Conservation (phyloP, 2,888 invertebrate species). For the Sylvicola cinctus region DNA sequence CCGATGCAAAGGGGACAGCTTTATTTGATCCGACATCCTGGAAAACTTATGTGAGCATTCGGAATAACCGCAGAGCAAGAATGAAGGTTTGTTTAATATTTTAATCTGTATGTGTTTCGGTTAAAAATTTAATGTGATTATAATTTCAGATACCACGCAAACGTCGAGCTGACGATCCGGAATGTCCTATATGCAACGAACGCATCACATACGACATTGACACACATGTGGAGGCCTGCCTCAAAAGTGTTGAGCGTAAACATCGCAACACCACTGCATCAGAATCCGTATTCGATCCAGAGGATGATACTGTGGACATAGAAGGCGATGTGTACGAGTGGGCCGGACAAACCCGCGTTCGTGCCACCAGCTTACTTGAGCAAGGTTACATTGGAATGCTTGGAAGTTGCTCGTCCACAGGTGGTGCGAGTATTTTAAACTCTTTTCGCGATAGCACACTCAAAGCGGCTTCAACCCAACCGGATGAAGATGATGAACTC, state of each 20-base stretch:
- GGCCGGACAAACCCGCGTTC: conserved; percentile 54
- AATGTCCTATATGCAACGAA: conserved; percentile 68
- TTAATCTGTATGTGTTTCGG: no score
- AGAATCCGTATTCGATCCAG: conserved; percentile 26
- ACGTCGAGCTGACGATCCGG: conserved; percentile 37
- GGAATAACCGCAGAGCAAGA: conserved; percentile 48
- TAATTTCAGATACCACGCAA: conserved; percentile 35
- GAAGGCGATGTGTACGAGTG: conserved; percentile 74
- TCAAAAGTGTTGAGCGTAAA: conserved; percentile 27
- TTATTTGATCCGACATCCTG: conserved; percentile 24
- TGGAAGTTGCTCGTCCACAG: no score
- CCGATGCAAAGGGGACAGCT: conserved; percentile 22
- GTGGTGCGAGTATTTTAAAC: no score
- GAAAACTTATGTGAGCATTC: conserved; percentile 55
- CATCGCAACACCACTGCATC: no score
- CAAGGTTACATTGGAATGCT: no score
- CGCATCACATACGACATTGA: conserved; percentile 46
- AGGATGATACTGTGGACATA: conserved; percentile 51
- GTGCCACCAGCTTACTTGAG: conserved; percentile 49
- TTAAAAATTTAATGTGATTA: neutral
- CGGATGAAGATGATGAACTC: conserved; percentile 48
- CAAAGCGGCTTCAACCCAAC: conserved; percentile 15
- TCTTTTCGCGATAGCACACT: no score
- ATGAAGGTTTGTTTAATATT: conserved; percentile 28
- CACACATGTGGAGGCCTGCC: conserved; percentile 49